Evolutionary conservation across 2,797 vertebrate species (phyloP).

Genomic region (Halcyon badia): DNA sequence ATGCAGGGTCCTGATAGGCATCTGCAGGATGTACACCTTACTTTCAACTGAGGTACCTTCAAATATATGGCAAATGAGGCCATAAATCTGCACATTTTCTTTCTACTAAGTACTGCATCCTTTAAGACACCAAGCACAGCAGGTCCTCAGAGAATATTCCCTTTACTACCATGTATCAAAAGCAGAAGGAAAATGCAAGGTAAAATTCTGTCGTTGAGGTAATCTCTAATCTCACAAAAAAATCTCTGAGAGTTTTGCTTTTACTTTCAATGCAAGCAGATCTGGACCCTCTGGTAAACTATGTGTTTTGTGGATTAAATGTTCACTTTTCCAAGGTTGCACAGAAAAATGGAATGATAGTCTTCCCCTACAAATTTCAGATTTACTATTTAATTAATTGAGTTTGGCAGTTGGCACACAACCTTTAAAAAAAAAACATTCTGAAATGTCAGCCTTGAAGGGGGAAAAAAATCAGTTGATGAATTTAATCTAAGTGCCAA

Average conservation of each 20-base stretch:
- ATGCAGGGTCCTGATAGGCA: neutral
- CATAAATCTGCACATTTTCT: neutral
- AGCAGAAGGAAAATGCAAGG: neutral
- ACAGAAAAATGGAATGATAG: neutral
- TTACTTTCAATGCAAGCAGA: neutral
- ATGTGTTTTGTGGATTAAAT: neutral
- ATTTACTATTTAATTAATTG: slow-evolving; percentile 66
- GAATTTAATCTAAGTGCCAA: slow-evolving; percentile 66
- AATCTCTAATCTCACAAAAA: neutral
- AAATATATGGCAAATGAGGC: neutral
- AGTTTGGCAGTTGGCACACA: slow-evolving; percentile 67
- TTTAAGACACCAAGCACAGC: neutral
- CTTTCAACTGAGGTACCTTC: neutral
- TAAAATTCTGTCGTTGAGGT: neutral
- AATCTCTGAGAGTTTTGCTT: neutral
- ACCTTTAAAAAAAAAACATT: slow-evolving; percentile 46
- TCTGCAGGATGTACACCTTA: neutral
- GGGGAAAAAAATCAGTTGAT: slow-evolving; percentile 50
- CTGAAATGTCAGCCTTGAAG: slow-evolving; percentile 70
- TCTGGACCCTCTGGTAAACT: neutral
- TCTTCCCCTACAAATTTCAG: slow-evolving; percentile 30
- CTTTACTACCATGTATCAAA: neutral
- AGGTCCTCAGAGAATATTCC: neutral
- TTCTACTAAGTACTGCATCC: neutral
- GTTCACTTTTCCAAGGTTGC: neutral